Percentiles rank a stretch among this genome's conserved stretches.
Conservation (phyloP, 2,113 vertebrate species). For the Malaclemys terrapin region DNA sequence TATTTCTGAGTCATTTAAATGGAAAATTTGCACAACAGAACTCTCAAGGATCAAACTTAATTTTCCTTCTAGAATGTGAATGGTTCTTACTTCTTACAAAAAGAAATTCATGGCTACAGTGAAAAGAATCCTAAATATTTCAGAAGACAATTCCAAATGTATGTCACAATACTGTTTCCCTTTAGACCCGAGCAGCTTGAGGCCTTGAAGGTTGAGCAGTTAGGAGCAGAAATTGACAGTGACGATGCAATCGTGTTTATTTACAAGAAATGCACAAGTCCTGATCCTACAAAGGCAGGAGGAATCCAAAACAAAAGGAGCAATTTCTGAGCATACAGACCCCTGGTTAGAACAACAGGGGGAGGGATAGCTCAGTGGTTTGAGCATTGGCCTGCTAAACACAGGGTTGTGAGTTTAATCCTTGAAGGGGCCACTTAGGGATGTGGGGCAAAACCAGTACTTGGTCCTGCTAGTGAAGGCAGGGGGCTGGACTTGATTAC, state of each 20-base stretch:
- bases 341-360: not conserved
- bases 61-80: not conserved
- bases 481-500: too few relatives aligned
- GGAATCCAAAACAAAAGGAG: not conserved
- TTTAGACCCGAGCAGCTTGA: not conserved
- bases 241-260: not conserved
- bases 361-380: too few relatives aligned
- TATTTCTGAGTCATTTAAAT: constrained; percentile 20
- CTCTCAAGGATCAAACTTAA: constrained; percentile 5
- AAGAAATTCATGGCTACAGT: not conserved
- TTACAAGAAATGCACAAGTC: not conserved
- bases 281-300: not conserved
- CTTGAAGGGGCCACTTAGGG: too few relatives aligned
- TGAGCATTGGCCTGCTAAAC: too few relatives aligned
- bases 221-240: not conserved
- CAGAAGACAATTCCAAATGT: not conserved
- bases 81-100: not conserved
- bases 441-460: too few relatives aligned
- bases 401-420: too few relatives aligned
- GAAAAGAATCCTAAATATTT: not conserved
- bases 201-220: not conserved
- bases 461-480: too few relatives aligned
- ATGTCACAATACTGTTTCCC: not conserved
- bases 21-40: constrained; percentile 18
- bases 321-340: not conserved